Percentiles rank a stretch among this genome's conserved stretches.
phyloP scores from a whole-genome alignment of 2,888 invertebrate species.

The Macrophya annulata region DNA sequence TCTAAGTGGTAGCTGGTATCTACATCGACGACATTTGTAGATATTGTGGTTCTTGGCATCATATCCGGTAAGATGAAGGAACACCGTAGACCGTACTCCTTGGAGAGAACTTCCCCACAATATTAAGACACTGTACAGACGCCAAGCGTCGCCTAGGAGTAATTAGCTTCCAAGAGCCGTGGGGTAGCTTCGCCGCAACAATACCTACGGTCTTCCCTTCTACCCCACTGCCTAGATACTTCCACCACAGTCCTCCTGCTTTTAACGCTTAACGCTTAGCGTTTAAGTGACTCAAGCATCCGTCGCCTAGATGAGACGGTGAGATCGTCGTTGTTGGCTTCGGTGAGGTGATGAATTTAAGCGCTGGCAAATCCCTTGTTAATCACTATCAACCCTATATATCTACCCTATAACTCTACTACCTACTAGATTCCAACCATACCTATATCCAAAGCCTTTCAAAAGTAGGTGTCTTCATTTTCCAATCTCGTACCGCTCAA shows the following conservation, averaged over 20 bases:
- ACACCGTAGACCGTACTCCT: constrained; percentile 7
- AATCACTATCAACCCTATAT: constrained; percentile 34
- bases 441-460: not conserved
- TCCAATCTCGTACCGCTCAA: not conserved
- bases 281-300: constrained; percentile 46
- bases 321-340: constrained; percentile 33
- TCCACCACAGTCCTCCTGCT: constrained; percentile 43
- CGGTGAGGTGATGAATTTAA: constrained; percentile 28
- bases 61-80: constrained; percentile 35
- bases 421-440: not conserved
- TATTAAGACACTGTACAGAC: constrained; percentile 53
- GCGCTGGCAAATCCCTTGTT: constrained; percentile 44
- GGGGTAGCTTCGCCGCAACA: constrained; percentile 38
- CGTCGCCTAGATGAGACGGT: constrained; percentile 34
- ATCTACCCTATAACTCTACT: not conserved
- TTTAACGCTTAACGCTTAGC: constrained; percentile 28
- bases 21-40: constrained; percentile 27
- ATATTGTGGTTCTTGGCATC: constrained; percentile 34
- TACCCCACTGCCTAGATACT: constrained; percentile 10
- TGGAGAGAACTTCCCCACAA: constrained; percentile 22
- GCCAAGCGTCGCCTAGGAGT: constrained; percentile 48
- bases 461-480: not conserved
- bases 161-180: constrained; percentile 52
- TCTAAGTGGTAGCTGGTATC: constrained; percentile 16
- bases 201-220: constrained; percentile 13